These are phyloP conservation scores for Acronicta psi DNA, from an alignment of 2,888 invertebrate species.

Conservation along the genomic window DNA sequence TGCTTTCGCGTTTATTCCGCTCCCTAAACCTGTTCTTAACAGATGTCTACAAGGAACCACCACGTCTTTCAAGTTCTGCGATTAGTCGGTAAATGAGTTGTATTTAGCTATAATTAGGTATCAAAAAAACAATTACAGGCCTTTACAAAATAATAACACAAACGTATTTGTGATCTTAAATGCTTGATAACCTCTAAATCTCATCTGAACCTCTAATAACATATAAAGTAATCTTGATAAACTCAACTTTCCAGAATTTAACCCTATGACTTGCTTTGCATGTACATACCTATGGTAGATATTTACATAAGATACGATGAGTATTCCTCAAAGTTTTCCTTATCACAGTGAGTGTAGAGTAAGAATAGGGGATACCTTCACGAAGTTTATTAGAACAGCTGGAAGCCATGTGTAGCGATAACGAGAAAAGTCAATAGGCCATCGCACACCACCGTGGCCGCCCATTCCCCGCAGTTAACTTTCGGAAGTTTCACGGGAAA, in stretches of 20 bases:
- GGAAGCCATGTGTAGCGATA: conserved; percentile 43
- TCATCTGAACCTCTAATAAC: too few relatives aligned
- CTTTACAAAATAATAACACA: too few relatives aligned
- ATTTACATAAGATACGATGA: background rate
- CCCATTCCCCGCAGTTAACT: conserved; percentile 24
- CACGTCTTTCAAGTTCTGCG: too few relatives aligned
- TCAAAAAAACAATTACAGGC: too few relatives aligned
- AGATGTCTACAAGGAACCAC: too few relatives aligned
- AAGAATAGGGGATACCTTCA: conserved; percentile 21
- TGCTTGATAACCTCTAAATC: too few relatives aligned
- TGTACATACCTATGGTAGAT: background rate
- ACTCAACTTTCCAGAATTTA: background rate
- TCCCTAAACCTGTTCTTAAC: too few relatives aligned
- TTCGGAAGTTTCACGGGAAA: conserved; percentile 27
- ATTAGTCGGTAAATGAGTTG: too few relatives aligned
- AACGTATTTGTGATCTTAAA: too few relatives aligned
- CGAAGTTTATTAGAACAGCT: conserved; percentile 36
- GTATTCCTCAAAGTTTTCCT: conserved; percentile 22
- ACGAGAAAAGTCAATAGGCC: conserved; percentile 50
- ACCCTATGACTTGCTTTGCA: background rate
- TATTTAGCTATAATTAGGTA: too few relatives aligned
- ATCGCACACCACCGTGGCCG: conserved; percentile 39
- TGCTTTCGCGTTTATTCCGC: too few relatives aligned
- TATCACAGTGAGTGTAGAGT: conserved; percentile 24
- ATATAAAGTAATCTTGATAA: too few relatives aligned